Evolutionary conservation across 2,113 vertebrate genomes (phyloP).

Genomic region (Polypterus senegalus): DNA sequence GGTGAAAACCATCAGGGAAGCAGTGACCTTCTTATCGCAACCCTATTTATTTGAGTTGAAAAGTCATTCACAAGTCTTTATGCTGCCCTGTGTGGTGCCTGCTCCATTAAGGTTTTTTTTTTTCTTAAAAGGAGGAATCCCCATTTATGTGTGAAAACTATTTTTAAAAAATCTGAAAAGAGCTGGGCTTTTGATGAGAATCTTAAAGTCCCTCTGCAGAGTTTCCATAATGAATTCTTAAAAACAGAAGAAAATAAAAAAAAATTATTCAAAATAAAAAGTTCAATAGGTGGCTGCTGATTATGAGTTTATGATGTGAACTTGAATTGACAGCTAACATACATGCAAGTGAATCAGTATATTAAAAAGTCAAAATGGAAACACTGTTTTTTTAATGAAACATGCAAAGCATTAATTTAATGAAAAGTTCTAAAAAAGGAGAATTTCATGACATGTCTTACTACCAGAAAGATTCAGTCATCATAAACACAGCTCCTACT

Average conservation of each 20-base stretch:
- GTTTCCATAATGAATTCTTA: slow-evolving; percentile 6
- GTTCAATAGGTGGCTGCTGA: background rate
- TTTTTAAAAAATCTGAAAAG: slow-evolving; percentile 1
- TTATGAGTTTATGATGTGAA: background rate
- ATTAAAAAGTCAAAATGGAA: background rate
- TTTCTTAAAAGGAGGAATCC: background rate
- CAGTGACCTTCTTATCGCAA: slow-evolving; percentile 21
- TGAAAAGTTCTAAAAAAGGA: background rate
- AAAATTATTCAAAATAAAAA: background rate
- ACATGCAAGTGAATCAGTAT: slow-evolving; percentile 4
- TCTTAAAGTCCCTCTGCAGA: slow-evolving; percentile 1
- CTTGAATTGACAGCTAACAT: background rate
- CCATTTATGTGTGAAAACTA: slow-evolving; percentile 3
- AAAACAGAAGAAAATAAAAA: background rate
- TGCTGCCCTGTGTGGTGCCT: slow-evolving; percentile 8
- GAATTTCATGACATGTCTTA: background rate
- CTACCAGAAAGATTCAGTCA: background rate
- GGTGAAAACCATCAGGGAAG: slow-evolving; percentile 42
- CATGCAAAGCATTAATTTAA: slow-evolving; percentile 6
- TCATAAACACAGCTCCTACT: background rate
- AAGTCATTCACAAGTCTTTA: slow-evolving; percentile 18
- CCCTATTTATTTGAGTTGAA: slow-evolving; percentile 21
- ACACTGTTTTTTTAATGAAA: background rate
- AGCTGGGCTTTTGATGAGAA: background rate
- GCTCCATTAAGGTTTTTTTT: slow-evolving; percentile 2